A percentile compares a stretch with the other conserved stretches of the same genome.
Evolutionary conservation across 2,888 invertebrate species (phyloP).

Genomic region (Crossocerus cetratus): DNA sequence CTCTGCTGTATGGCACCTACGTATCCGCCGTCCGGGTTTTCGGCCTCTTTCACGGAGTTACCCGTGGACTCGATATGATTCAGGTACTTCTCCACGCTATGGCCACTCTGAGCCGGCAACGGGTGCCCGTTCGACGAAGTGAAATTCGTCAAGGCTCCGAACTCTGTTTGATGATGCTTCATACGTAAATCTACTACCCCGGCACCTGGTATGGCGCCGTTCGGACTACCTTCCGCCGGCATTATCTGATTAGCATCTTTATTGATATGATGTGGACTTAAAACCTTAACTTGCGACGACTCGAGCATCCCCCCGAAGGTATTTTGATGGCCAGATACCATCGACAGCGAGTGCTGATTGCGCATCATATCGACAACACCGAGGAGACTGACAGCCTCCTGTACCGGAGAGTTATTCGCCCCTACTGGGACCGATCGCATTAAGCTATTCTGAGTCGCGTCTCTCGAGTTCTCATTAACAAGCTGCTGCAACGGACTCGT

Average conservation of each 20-base stretch:
- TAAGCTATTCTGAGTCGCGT: slow-evolving; percentile 60
- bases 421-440: slow-evolving; percentile 63
- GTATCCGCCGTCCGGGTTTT: slow-evolving; percentile 53
- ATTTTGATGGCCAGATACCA: slow-evolving; percentile 61
- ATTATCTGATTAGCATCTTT: slow-evolving; percentile 68
- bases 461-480: slow-evolving; percentile 77
- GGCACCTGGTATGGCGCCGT: slow-evolving; percentile 64
- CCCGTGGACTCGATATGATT: slow-evolving; percentile 77
- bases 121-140: slow-evolving; percentile 71
- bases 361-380: slow-evolving; percentile 77
- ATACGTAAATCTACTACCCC: slow-evolving; percentile 84
- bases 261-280: slow-evolving; percentile 71
- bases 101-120: slow-evolving; percentile 80
- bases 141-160: slow-evolving; percentile 77
- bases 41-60: slow-evolving; percentile 63
- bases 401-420: slow-evolving; percentile 64
- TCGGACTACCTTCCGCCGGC: slow-evolving; percentile 56
- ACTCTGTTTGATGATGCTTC: slow-evolving; percentile 81
- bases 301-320: slow-evolving; percentile 66
- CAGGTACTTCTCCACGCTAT: slow-evolving; percentile 81
- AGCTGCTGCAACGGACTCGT: slow-evolving; percentile 70
- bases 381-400: slow-evolving; percentile 67
- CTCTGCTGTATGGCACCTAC: slow-evolving; percentile 66
- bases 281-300: slow-evolving; percentile 67
- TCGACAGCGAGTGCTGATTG: slow-evolving; percentile 67